A percentile compares a stretch with the other conserved stretches of the same genome.
These are phyloP conservation scores for Melieria crassipennis DNA, from an alignment of 2,888 invertebrate genomes.

Conservation along the genomic window DNA sequence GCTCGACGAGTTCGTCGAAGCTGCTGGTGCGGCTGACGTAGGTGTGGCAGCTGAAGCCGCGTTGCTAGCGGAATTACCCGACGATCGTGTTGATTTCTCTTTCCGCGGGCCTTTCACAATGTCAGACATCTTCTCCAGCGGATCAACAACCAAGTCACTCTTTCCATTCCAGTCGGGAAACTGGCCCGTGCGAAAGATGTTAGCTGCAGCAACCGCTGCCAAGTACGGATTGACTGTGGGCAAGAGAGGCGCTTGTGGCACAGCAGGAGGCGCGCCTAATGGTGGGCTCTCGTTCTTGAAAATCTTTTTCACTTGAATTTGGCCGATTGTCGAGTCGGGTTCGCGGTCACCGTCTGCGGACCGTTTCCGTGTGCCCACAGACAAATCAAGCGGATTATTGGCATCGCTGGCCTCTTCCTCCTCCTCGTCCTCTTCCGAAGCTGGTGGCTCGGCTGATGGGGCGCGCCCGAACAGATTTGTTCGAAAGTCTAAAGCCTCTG, in stretches of 20 bases:
- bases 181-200: conserved; percentile 78
- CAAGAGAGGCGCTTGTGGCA: conserved; percentile 77
- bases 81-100: conserved; percentile 64
- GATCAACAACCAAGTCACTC: conserved; percentile 82
- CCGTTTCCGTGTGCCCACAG: conserved; percentile 80
- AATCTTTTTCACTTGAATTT: conserved; percentile 61
- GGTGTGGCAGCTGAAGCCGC: conserved; percentile 52
- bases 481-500: conserved; percentile 83
- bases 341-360: conserved; percentile 68
- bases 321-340: conserved; percentile 62
- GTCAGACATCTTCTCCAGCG: conserved; percentile 91
- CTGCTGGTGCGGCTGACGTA: conserved; percentile 53
- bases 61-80: conserved; percentile 50
- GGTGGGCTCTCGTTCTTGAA: conserved; percentile 60
- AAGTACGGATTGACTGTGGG: conserved; percentile 84
- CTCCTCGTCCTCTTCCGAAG: conserved; percentile 68
- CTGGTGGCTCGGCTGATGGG: conserved; percentile 68
- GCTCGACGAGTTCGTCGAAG: conserved; percentile 55
- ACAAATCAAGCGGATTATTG: conserved; percentile 80
- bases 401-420: conserved; percentile 68
- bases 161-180: conserved; percentile 78
- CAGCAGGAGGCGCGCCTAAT: conserved; percentile 73
- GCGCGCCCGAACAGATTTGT: conserved; percentile 72
- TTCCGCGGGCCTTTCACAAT: conserved; percentile 79
- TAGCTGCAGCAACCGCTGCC: conserved; percentile 81